phyloP scores from a whole-genome alignment of 2,888 invertebrate genomes.

The Homarus gammarus region DNA sequence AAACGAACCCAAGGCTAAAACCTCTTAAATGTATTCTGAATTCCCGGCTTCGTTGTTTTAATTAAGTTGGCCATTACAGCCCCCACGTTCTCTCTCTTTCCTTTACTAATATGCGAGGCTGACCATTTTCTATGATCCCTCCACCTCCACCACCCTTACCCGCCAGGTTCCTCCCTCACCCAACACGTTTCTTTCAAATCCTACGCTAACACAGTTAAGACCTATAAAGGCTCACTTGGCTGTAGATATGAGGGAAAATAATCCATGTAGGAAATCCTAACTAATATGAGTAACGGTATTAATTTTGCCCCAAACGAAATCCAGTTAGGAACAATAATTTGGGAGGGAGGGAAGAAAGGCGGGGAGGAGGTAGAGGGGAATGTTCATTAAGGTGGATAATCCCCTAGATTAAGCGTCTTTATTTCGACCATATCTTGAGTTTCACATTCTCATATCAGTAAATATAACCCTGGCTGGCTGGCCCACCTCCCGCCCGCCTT shows the following conservation, averaged over 20 bases:
- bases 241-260: slow-evolving; percentile 36
- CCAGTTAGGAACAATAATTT: slow-evolving; percentile 34
- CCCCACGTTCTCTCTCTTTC: slow-evolving; percentile 4
- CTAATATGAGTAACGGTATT: slow-evolving; percentile 43
- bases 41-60: slow-evolving; percentile 31
- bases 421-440: slow-evolving; percentile 47
- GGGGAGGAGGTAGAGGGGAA: background rate
- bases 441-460: slow-evolving; percentile 38
- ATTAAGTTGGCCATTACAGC: slow-evolving; percentile 33
- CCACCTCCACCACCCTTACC: background rate
- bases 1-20: slow-evolving; percentile 36
- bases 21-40: slow-evolving; percentile 34
- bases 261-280: slow-evolving; percentile 29
- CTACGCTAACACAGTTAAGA: slow-evolving; percentile 19
- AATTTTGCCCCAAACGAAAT: slow-evolving; percentile 40
- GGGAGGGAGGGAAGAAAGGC: background rate
- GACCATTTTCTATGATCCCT: slow-evolving; percentile 49
- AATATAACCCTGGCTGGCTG: background rate
- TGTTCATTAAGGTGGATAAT: slow-evolving; percentile 10
- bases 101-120: background rate
- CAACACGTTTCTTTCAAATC: slow-evolving; percentile 19
- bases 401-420: slow-evolving; percentile 24
- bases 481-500: background rate
- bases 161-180: background rate
- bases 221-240: slow-evolving; percentile 23